Evolutionary conservation across 2,888 invertebrate genomes (phyloP).

Genomic region (Tenodera sinensis): DNA sequence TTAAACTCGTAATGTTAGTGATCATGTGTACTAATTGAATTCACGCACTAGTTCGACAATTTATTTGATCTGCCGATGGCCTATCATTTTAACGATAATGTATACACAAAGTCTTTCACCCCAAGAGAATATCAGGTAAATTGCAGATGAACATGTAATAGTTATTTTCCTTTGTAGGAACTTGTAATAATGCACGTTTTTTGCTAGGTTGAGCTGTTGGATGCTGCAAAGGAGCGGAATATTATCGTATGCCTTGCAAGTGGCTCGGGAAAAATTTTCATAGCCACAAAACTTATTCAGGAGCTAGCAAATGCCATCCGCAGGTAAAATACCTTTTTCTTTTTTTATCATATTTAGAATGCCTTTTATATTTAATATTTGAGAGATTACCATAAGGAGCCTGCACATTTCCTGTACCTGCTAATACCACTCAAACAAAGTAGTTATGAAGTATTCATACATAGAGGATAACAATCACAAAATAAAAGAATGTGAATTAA

Average conservation of each 20-base stretch:
- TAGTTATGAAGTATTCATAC: no score
- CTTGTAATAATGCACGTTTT: background rate
- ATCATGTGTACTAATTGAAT: background rate
- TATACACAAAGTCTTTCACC: slow-evolving; percentile 74
- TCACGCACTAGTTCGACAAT: background rate
- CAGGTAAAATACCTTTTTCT: slow-evolving; percentile 42
- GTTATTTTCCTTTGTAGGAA: background rate
- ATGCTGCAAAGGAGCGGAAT: slow-evolving; percentile 67
- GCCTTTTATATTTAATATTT: no score
- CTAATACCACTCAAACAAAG: no score
- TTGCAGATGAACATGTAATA: background rate
- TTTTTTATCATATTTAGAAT: background rate
- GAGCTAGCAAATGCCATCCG: slow-evolving; percentile 71
- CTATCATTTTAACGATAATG: slow-evolving; percentile 57
- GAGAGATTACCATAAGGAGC: no score
- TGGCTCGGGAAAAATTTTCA: slow-evolving; percentile 76
- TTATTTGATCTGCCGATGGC: slow-evolving; percentile 44
- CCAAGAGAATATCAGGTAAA: slow-evolving; percentile 72
- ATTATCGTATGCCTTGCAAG: slow-evolving; percentile 75
- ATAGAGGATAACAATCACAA: no score
- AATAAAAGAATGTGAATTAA: no score
- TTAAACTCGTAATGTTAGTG: background rate
- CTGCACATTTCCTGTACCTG: no score
- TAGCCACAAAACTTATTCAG: slow-evolving; percentile 80
- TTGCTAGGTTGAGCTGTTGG: slow-evolving; percentile 67